phyloP scores from a whole-genome alignment of 2,888 invertebrate species.

The Papilio gigon region DNA sequence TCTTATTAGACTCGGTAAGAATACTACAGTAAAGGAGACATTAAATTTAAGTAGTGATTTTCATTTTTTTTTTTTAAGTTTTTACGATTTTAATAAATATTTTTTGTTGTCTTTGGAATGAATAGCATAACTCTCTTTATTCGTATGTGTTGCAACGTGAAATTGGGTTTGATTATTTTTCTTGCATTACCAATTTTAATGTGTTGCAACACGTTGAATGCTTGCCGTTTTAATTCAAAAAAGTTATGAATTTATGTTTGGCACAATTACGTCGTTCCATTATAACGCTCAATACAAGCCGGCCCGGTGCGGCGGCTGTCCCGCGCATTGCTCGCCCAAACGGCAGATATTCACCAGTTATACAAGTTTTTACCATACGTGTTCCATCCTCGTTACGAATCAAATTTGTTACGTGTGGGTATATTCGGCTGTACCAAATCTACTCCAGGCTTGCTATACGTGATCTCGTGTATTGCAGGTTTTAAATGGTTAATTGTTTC shows the following conservation, averaged over 20 bases:
- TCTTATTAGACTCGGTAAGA: constrained; percentile 3
- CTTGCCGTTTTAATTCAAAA: neutral
- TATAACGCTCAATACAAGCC: neutral
- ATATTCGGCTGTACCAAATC: constrained; percentile 36
- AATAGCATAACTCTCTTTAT: neutral
- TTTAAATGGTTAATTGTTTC: constrained; percentile 1
- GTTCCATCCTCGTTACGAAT: constrained; percentile 40
- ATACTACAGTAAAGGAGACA: no score
- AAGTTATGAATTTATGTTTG: neutral
- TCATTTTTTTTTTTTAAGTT: neutral
- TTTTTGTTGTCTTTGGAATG: neutral
- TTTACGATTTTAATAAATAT: neutral
- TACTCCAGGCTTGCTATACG: constrained; percentile 4
- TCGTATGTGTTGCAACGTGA: neutral
- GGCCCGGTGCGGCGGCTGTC: constrained; percentile 16
- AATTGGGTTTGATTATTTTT: constrained; percentile 25
- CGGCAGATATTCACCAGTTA: constrained; percentile 39
- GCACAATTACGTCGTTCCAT: constrained; percentile 8
- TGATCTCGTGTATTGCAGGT: constrained; percentile 9
- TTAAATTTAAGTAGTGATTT: no score
- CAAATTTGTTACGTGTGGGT: constrained; percentile 40
- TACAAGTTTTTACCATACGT: constrained; percentile 40
- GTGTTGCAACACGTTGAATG: constrained; percentile 3
- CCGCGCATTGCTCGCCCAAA: constrained; percentile 28
- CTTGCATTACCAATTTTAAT: constrained; percentile 9